Percentiles rank a stretch among this genome's conserved stretches.
Evolutionary conservation across 2,113 vertebrate genomes (phyloP).

Genomic region (Callithrix jacchus): DNA sequence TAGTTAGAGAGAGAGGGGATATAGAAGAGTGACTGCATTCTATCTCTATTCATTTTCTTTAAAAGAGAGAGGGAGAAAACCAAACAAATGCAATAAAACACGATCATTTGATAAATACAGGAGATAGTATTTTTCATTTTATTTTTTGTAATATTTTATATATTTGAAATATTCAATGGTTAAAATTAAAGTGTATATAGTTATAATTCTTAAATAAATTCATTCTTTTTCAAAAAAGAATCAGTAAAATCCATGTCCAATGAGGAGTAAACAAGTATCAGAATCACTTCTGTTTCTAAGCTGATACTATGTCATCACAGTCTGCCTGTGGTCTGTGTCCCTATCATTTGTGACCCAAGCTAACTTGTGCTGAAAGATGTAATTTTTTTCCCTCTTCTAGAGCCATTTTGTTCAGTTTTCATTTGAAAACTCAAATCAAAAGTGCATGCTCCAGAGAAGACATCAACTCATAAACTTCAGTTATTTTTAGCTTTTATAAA

Average conservation of each 20-base stretch:
- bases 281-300: no score
- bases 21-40: background rate
- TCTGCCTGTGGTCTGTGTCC: background rate
- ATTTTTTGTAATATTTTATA: background rate
- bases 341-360: background rate
- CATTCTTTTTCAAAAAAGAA: background rate
- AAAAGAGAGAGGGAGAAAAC: background rate
- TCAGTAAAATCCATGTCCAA: background rate
- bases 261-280: background rate
- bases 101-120: background rate
- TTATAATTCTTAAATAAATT: background rate
- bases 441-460: background rate
- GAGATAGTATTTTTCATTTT: background rate
- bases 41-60: background rate
- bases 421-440: background rate
- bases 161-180: background rate
- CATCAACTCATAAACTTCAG: background rate
- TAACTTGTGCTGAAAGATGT: background rate
- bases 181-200: background rate
- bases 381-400: background rate
- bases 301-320: background rate
- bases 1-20: no score
- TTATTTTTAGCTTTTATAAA: background rate
- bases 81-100: background rate
- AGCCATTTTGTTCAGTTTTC: background rate